phyloP scores from a whole-genome alignment of 2,888 invertebrate species.

The Elegia similella region DNA sequence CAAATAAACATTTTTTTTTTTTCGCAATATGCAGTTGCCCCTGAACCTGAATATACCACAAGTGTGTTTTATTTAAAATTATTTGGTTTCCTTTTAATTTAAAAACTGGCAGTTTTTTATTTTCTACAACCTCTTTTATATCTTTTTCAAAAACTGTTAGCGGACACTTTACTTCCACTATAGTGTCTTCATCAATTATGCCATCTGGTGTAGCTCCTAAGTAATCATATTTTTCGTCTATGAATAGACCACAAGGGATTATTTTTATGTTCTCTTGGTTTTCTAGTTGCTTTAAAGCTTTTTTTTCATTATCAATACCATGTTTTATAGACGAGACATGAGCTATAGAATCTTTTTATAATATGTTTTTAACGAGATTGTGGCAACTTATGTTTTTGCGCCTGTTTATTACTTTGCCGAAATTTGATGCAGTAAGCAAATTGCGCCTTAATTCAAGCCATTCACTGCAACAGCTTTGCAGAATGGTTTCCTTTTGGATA shows the following conservation, averaged over 20 bases:
- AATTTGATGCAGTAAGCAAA: constrained; percentile 25
- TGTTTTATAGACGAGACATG: constrained; percentile 21
- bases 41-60: constrained; percentile 23
- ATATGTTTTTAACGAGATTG: constrained; percentile 15
- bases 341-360: constrained; percentile 20
- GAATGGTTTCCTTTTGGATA: constrained; percentile 20
- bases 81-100: neutral
- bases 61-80: constrained; percentile 16
- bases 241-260: constrained; percentile 23
- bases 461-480: constrained; percentile 22
- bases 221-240: constrained; percentile 20
- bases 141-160: constrained; percentile 14
- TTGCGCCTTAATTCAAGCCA: constrained; percentile 22
- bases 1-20: constrained; percentile 21
- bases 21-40: constrained; percentile 23
- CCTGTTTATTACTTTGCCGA: constrained; percentile 22
- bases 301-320: constrained; percentile 22
- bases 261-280: constrained; percentile 19
- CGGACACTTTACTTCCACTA: constrained; percentile 26
- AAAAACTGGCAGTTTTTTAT: constrained; percentile 13
- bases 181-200: constrained; percentile 15
- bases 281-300: constrained; percentile 19
- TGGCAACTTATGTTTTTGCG: constrained; percentile 1
- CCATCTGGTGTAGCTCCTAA: constrained; percentile 25
- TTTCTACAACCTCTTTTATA: constrained; percentile 16